Evolutionary conservation across 2,797 vertebrate species (phyloP).

Genomic region (Eulemur albifrons): DNA sequence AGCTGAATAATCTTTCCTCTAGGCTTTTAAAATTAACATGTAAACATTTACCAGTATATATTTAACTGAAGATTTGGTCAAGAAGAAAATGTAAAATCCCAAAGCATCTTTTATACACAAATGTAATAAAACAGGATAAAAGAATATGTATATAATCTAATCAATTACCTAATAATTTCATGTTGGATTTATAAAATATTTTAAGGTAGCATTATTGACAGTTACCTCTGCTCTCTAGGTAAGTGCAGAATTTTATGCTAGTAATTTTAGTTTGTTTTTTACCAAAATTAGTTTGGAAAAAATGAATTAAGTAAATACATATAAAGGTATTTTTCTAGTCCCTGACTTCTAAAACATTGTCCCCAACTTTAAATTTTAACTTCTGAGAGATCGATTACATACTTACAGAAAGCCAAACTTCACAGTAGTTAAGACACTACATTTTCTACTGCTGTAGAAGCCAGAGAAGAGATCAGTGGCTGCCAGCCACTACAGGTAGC

Average conservation of each 20-base stretch:
- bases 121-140: not conserved
- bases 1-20: conserved; percentile 76
- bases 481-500: not conserved
- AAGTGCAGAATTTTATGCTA: not conserved
- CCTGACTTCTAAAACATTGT: conserved; percentile 24
- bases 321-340: conserved; percentile 15
- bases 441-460: conserved; percentile 1
- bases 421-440: not conserved
- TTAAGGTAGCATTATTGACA: not conserved
- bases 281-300: not conserved
- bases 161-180: not conserved
- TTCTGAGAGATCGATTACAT: not conserved
- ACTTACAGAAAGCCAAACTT: conserved; percentile 25
- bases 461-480: not conserved
- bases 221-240: not conserved
- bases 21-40: conserved; percentile 75
- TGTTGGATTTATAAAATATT: conserved; percentile 8
- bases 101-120: conserved; percentile 38
- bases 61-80: conserved; percentile 61
- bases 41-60: conserved; percentile 15
- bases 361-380: conserved; percentile 32
- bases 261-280: conserved; percentile 37
- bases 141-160: not conserved
- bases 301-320: conserved; percentile 46
- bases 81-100: conserved; percentile 44